phyloP scores from a whole-genome alignment of 2,113 vertebrate species.

The Phylloscopus trochiloides region DNA sequence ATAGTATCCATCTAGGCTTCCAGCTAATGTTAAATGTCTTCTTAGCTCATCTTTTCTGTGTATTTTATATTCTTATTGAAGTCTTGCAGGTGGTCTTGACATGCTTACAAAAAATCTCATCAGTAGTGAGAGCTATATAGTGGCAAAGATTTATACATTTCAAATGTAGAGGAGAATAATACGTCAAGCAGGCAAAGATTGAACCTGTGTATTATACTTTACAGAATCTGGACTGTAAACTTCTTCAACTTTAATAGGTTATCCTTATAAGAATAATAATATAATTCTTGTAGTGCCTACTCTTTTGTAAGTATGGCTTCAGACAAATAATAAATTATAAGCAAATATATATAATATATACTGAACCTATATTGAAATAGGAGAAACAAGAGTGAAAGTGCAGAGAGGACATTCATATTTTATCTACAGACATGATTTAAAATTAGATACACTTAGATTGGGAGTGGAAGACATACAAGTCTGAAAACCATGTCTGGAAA shows the following conservation, averaged over 20 bases:
- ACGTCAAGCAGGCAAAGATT: not conserved
- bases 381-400: not conserved
- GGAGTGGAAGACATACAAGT: not conserved
- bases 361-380: not conserved
- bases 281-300: not conserved
- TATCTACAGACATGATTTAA: not conserved
- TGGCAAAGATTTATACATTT: not conserved
- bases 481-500: not conserved
- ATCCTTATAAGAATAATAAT: not conserved
- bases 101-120: not conserved
- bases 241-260: not conserved
- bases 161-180: not conserved
- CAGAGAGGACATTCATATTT: not conserved
- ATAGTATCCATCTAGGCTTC: not conserved
- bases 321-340: not conserved
- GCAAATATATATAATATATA: not conserved
- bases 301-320: not conserved
- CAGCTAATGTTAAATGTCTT: not conserved
- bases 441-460: not conserved
- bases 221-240: not conserved
- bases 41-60: not conserved
- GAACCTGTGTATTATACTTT: not conserved
- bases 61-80: not conserved
- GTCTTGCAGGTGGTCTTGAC: not conserved
- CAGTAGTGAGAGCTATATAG: not conserved